Percentiles rank a stretch among this genome's conserved stretches.
These are phyloP conservation scores for Apomyelois bistriatella DNA, from an alignment of 2,888 invertebrate species.

Conservation along the genomic window DNA sequence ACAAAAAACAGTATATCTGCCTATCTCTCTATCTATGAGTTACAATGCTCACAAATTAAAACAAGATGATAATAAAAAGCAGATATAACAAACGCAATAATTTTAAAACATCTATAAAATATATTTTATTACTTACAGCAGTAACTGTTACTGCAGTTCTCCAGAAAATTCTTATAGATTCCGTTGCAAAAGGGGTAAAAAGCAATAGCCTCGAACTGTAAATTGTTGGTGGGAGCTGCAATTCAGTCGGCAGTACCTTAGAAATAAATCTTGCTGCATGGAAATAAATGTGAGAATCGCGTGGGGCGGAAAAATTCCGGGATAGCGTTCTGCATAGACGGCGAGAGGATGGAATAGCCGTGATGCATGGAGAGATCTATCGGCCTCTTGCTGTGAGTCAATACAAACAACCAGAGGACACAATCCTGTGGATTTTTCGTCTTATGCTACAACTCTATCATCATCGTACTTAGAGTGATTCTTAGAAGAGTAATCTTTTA, in stretches of 20 bases:
- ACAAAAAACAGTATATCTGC: no score
- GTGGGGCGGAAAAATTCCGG: constrained; percentile 6
- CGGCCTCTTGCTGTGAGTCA: not conserved
- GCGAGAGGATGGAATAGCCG: constrained; percentile 9
- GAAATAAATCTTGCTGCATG: constrained; percentile 8
- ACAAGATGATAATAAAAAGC: not conserved
- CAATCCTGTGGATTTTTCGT: no score
- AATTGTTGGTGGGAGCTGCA: constrained; percentile 10
- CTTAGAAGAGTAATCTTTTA: no score
- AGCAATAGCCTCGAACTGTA: constrained; percentile 5
- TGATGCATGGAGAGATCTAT: constrained; percentile 10
- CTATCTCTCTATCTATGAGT: no score
- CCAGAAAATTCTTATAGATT: constrained; percentile 7
- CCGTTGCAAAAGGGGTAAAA: not conserved
- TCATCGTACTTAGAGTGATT: no score
- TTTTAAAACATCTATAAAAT: constrained; percentile 24
- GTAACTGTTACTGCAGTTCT: not conserved
- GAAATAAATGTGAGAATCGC: constrained; percentile 10
- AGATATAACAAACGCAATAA: not conserved
- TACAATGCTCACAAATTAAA: not conserved
- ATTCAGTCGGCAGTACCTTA: not conserved
- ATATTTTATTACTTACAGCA: constrained; percentile 8
- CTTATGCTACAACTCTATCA: no score
- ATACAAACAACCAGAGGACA: not conserved
- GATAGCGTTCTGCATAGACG: constrained; percentile 8